A percentile compares a stretch with the other conserved stretches of the same genome.
phyloP scores from a whole-genome alignment of 2,113 vertebrate genomes.

The Galemys pyrenaicus region DNA sequence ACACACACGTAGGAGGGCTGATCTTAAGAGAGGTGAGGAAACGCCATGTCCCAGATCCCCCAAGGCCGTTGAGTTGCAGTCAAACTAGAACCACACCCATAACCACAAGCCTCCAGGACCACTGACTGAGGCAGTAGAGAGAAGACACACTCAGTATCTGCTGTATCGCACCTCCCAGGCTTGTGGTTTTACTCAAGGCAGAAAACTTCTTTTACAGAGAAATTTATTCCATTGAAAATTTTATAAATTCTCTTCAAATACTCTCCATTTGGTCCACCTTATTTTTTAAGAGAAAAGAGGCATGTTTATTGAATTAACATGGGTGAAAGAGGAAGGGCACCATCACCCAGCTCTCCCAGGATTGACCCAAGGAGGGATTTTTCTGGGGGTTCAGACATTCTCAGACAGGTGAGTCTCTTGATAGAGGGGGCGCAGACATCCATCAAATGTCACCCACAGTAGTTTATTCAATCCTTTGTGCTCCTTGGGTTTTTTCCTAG shows the following conservation, averaged over 20 bases:
- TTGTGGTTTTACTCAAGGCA: background rate
- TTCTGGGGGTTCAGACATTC: background rate
- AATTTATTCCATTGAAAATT: background rate
- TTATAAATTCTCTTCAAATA: background rate
- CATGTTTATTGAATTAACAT: background rate
- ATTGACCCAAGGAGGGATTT: background rate
- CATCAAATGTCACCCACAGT: rapidly evolving
- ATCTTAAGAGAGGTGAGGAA: background rate
- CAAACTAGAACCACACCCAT: background rate
- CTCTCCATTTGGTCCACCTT: background rate
- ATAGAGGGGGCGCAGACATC: rapidly evolving
- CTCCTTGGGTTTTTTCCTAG: background rate
- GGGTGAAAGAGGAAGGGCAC: background rate
- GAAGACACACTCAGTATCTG: background rate
- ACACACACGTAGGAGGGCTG: background rate
- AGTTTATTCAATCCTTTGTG: background rate
- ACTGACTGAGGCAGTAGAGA: background rate
- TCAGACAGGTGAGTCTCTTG: background rate
- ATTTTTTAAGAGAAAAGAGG: background rate
- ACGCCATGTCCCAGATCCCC: background rate
- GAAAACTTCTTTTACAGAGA: background rate
- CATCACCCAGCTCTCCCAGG: background rate
- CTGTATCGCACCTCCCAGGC: background rate
- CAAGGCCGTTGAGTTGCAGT: background rate
- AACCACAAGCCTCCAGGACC: background rate